Evolutionary conservation across 2,797 vertebrate genomes (phyloP).

Genomic region (Australoheros facetus): DNA sequence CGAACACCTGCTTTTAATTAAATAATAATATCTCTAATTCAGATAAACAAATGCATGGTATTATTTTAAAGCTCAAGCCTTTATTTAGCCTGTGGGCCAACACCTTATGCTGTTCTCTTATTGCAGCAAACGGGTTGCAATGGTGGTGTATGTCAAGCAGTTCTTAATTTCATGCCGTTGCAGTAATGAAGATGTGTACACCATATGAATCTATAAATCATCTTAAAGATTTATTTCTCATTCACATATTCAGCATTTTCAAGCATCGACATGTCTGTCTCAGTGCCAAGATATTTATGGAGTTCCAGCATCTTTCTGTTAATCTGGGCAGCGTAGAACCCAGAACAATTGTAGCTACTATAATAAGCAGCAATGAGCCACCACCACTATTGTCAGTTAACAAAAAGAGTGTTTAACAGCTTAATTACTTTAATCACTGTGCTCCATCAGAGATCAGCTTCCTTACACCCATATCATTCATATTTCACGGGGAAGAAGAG

Average conservation of each 20-base stretch:
- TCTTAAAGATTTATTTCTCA: neutral
- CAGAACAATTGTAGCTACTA: neutral
- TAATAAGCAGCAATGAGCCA: neutral
- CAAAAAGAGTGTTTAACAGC: neutral
- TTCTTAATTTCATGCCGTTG: neutral
- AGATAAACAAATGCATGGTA: slow-evolving; percentile 23
- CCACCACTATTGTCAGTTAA: neutral
- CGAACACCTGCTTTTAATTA: slow-evolving; percentile 38
- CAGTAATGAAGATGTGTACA: neutral
- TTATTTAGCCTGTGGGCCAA: neutral
- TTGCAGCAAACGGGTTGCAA: neutral
- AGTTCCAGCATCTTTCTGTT: neutral
- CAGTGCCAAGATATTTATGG: neutral
- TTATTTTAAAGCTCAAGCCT: slow-evolving; percentile 15
- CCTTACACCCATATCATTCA: neutral
- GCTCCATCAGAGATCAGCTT: neutral
- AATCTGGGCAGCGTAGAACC: neutral
- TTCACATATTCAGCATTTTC: neutral
- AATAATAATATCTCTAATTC: slow-evolving; percentile 12
- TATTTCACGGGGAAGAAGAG: neutral
- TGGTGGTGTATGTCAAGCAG: neutral
- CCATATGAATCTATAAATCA: neutral
- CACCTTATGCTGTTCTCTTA: neutral
- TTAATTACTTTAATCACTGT: neutral
- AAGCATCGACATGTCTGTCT: neutral